Evolutionary conservation across 2,888 invertebrate genomes (phyloP).

Genomic region (Amphiduros pacificus): DNA sequence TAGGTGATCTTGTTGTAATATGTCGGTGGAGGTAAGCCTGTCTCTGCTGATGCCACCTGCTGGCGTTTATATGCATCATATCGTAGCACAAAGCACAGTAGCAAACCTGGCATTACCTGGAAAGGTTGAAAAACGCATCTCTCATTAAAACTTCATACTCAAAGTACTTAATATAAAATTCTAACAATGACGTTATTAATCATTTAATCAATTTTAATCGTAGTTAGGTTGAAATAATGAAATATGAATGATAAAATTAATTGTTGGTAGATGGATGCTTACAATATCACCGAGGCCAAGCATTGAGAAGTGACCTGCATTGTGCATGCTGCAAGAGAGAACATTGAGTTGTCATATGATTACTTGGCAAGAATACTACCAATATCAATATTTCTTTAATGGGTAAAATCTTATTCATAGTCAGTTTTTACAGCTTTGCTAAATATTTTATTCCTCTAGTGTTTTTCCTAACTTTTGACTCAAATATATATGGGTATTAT

Average conservation of each 20-base stretch:
- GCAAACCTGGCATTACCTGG: conserved; percentile 89
- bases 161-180: not conserved
- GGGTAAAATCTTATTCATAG: too few species aligned
- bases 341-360: too few species aligned
- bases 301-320: conserved; percentile 96
- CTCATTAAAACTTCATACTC: too few species aligned
- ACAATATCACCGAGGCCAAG: conserved; percentile 72
- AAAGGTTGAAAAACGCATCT: too few species aligned
- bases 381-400: too few species aligned
- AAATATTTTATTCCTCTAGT: too few species aligned
- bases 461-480: too few species aligned
- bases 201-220: too few species aligned
- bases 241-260: not conserved
- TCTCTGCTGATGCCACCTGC: conserved; percentile 67
- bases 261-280: conserved; percentile 45
- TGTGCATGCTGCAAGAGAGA: conserved; percentile 75
- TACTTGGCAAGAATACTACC: too few species aligned
- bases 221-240: not conserved
- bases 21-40: conserved; percentile 64
- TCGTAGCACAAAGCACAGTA: conserved; percentile 93
- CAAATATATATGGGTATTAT: too few species aligned
- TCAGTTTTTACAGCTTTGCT: too few species aligned
- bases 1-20: conserved; percentile 69
- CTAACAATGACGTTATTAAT: not conserved
- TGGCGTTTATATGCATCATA: conserved; percentile 97